Evolutionary conservation across 2,888 invertebrate genomes (phyloP).

Genomic region (Macaria liturata): DNA sequence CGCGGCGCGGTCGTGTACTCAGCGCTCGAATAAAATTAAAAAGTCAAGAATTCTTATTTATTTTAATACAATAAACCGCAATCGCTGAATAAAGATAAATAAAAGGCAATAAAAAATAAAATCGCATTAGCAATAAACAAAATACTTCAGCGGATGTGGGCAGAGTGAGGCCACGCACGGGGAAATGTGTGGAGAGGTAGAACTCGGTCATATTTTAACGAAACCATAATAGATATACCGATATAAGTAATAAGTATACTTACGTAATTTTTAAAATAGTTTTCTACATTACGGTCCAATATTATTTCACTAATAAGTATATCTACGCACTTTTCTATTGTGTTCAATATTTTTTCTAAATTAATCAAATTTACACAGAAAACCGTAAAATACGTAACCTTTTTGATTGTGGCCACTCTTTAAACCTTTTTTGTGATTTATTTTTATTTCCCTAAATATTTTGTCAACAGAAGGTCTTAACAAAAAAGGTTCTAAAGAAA

Average conservation of each 20-base stretch:
- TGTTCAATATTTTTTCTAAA: too few species aligned
- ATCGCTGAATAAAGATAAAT: slow-evolving; percentile 84
- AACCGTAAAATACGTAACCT: too few species aligned
- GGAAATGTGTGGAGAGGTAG: slow-evolving; percentile 52
- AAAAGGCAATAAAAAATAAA: slow-evolving; percentile 83
- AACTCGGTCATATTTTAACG: neutral
- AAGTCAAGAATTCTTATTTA: slow-evolving; percentile 83
- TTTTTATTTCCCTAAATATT: too few species aligned
- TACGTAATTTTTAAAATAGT: too few species aligned
- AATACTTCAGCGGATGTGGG: slow-evolving; percentile 84
- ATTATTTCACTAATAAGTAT: too few species aligned
- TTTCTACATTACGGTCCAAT: too few species aligned
- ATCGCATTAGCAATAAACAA: slow-evolving; percentile 84
- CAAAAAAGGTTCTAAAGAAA: slow-evolving; percentile 8
- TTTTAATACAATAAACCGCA: slow-evolving; percentile 84
- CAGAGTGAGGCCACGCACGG: slow-evolving; percentile 70
- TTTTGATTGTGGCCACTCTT: too few species aligned
- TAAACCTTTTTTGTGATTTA: too few species aligned
- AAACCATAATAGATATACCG: neutral
- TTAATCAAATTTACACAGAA: too few species aligned
- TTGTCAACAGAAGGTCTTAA: neutral
- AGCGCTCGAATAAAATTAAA: slow-evolving; percentile 81
- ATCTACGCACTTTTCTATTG: too few species aligned
- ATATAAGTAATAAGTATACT: too few species aligned
- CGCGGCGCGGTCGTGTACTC: slow-evolving; percentile 80